Conservation (phyloP, 2,113 vertebrate species). For the Onychorhynchus coronatus region DNA sequence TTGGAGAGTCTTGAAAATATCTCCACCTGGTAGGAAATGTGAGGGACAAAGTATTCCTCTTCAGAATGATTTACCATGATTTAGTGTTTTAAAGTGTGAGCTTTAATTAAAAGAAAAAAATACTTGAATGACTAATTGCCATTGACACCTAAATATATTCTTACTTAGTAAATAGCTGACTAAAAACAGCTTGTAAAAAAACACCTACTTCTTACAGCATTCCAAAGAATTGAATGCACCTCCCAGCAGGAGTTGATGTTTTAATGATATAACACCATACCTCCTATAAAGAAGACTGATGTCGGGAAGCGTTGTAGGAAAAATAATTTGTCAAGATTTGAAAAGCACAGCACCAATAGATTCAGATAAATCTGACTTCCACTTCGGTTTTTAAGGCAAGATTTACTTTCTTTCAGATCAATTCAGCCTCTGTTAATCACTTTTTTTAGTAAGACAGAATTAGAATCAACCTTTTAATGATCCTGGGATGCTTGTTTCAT, state of each 20-base stretch:
- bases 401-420: neutral
- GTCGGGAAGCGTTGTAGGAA: neutral
- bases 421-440: neutral
- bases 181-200: neutral
- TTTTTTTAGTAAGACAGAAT: neutral
- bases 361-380: constrained; percentile 1
- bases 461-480: neutral
- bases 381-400: neutral
- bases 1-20: constrained; percentile 38
- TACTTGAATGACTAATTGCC: neutral
- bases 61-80: constrained; percentile 11
- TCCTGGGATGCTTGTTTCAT: neutral
- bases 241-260: neutral
- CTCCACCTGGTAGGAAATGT: neutral
- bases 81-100: constrained; percentile 15
- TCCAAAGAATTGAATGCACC: neutral
- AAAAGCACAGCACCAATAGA: neutral
- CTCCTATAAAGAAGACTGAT: constrained; percentile 6
- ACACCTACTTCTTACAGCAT: neutral
- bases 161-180: constrained; percentile 5
- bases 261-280: neutral
- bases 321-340: neutral
- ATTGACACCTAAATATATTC: constrained; percentile 22
- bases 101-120: constrained; percentile 42
- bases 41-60: constrained; percentile 21